Conservation (phyloP, 2,113 vertebrate species). For the Mormyrus lacerda region DNA sequence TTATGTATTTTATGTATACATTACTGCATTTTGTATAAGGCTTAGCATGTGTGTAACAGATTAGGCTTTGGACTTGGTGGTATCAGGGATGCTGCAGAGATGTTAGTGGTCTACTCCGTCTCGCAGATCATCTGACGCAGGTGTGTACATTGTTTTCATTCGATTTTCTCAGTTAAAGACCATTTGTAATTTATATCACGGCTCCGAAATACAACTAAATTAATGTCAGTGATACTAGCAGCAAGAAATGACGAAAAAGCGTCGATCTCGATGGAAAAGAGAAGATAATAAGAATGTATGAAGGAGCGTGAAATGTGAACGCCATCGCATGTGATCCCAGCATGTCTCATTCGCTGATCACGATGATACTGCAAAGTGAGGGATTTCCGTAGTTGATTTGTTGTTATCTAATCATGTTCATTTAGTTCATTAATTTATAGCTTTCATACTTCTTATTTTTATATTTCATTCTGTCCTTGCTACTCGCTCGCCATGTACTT, state of each 20-base stretch:
- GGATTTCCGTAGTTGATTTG: too few relatives aligned
- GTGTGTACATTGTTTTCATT: neutral
- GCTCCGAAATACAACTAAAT: neutral
- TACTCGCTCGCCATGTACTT: too few relatives aligned
- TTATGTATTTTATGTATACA: too few relatives aligned
- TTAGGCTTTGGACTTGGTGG: neutral
- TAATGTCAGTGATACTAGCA: neutral
- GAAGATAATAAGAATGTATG: neutral
- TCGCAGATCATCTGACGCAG: neutral
- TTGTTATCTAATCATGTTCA: too few relatives aligned
- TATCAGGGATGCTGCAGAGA: neutral
- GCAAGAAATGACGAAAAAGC: neutral
- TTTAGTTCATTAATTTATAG: too few relatives aligned
- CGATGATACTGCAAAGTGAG: too few relatives aligned
- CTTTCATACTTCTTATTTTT: too few relatives aligned
- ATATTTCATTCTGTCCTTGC: too few relatives aligned
- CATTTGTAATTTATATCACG: neutral
- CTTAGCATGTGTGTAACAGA: too few relatives aligned
- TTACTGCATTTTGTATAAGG: too few relatives aligned
- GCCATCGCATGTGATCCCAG: neutral
- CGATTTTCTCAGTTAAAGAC: neutral
- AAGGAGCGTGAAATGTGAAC: neutral
- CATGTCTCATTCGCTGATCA: too few relatives aligned
- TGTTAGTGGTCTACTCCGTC: neutral
- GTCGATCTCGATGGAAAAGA: neutral